Evolutionary conservation across 1,140 invertebrate genomes (phyloP), one percentile per base, ranked within the genome.

Genomic region (Orussus abietinus): DNA sequence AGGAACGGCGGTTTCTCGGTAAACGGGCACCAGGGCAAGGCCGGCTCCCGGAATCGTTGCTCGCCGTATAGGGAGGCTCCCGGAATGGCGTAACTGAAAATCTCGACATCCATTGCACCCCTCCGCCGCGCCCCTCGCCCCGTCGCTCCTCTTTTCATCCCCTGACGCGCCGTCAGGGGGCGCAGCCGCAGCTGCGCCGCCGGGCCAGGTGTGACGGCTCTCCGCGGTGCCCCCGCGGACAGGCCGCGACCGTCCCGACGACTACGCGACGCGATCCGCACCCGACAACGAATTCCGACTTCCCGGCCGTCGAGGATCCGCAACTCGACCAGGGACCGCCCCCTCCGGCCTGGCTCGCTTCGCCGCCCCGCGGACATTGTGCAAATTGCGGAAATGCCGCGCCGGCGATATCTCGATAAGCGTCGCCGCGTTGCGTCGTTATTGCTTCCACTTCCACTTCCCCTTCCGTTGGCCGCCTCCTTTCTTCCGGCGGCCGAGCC

Each of bases 121-220:
- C 51, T 47, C 40, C 35, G 28, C 37, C 37, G 45, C 22, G 33
- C 26, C 35, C 33, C 38, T 47, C 52, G 45, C 58, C 57, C 59
- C 53, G 49, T 33, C 31, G 38, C 38, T 40, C 51, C 53, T 51
- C 65, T 66, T 47, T 59, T 69, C 66, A 70, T 70, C 69, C 67
- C 63, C 60, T 64, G 58, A 42, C 56, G 47, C 51, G 38, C 42
- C 34, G 44, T 50, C 53, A 49, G 60, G 61, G 62, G 62, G 57
- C 56, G 40, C 47, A 47, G 52, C 45, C 63, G 69, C 69, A 69
- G 64, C 67, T 66, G 64, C 62, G 54, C 51, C 49, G 57, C 55
- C 38, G 53, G 58, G 55, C 69, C 69, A 72, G 68, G 69, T 72
- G 69, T 65, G 63, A 55, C 53, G n/a, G n/a, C 54, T 62, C 58